These are phyloP conservation scores for Halyomorpha halys DNA, from an alignment of 1,140 invertebrate genomes.

Conservation along the genomic window DNA sequence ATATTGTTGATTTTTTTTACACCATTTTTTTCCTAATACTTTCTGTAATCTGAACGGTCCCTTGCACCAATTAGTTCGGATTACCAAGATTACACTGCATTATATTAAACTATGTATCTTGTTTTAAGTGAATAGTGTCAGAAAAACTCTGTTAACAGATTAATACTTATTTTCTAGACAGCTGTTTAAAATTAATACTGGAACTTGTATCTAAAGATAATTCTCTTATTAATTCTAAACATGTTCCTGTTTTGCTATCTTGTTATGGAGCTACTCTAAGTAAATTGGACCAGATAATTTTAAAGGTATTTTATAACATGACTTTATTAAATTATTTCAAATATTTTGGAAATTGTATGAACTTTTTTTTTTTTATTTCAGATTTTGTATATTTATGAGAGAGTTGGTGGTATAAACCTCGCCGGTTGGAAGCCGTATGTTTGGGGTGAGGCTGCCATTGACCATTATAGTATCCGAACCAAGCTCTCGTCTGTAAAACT, in stretches of 20 bases:
- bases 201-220: neutral
- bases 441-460: slow-evolving; percentile 61
- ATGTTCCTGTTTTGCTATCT: slow-evolving; percentile 8
- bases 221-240: slow-evolving; percentile 1
- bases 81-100: no score
- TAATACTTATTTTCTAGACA: slow-evolving; percentile 4
- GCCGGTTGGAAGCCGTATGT: slow-evolving; percentile 57
- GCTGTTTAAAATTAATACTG: neutral
- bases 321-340: neutral
- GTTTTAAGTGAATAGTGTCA: neutral
- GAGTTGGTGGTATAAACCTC: slow-evolving; percentile 43
- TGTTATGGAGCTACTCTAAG: neutral
- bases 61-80: no score
- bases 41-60: no score
- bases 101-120: no score
- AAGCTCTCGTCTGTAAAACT: slow-evolving; percentile 26
- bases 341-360: neutral
- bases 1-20: no score
- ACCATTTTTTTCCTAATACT: no score
- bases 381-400: slow-evolving; percentile 39
- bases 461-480: slow-evolving; percentile 59
- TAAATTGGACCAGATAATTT: slow-evolving; percentile 3
- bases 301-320: neutral
- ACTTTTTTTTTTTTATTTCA: neutral
- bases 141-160: neutral